phyloP scores from a whole-genome alignment of 2,797 vertebrate genomes.

The Caiman crocodilus region DNA sequence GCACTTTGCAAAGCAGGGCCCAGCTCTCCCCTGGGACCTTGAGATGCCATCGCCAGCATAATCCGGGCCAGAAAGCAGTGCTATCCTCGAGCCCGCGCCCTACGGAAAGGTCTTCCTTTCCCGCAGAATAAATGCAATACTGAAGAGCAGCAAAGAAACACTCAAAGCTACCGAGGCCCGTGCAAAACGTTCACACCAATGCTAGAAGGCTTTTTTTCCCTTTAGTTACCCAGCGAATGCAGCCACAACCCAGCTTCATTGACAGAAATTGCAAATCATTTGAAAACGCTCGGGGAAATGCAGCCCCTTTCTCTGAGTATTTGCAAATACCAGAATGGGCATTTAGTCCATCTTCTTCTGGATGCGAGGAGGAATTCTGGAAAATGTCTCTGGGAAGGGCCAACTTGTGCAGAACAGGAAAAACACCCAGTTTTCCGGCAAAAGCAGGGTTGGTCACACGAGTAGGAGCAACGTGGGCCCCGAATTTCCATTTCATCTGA shows the following conservation, averaged over 20 bases:
- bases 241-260: neutral
- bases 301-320: neutral
- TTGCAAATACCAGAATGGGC: neutral
- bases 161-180: neutral
- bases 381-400: neutral
- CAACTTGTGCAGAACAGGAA: neutral
- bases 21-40: neutral
- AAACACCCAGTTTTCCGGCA: neutral
- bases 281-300: neutral
- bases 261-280: neutral
- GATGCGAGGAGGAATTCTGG: neutral
- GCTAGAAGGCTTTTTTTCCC: neutral
- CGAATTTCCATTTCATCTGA: too few species aligned
- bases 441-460: neutral
- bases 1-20: neutral
- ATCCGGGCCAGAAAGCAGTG: neutral
- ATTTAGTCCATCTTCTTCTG: neutral
- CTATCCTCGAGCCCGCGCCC: neutral
- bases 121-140: neutral
- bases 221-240: neutral
- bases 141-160: neutral
- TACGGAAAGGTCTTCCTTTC: neutral
- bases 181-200: neutral
- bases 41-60: neutral
- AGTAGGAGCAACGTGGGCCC: too few species aligned